Evolutionary conservation across 2,797 vertebrate species (phyloP).

Genomic region (Pangasius krempfi): DNA sequence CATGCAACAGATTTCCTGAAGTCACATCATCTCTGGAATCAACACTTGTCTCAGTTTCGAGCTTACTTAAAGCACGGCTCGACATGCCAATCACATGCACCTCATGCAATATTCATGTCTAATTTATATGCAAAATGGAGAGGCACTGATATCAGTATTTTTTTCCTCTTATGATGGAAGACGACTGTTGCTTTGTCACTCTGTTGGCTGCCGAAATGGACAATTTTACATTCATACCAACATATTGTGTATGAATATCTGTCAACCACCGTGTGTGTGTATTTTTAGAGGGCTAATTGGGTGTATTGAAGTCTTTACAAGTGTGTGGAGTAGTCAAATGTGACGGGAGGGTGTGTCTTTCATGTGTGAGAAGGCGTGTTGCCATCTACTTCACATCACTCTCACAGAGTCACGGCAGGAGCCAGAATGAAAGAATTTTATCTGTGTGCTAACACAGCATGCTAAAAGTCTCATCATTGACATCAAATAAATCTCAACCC

Average conservation of each 20-base stretch:
- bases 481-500: background rate
- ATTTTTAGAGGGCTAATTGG: background rate
- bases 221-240: background rate
- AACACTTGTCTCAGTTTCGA: background rate
- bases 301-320: background rate
- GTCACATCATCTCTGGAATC: background rate
- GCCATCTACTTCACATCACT: background rate
- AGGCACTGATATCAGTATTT: background rate
- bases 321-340: background rate
- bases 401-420: background rate
- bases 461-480: background rate
- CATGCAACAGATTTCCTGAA: background rate
- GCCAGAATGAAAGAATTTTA: background rate
- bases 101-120: conserved; percentile 35
- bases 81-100: conserved; percentile 16
- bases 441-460: background rate
- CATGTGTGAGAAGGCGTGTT: background rate
- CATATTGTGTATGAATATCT: background rate
- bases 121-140: conserved; percentile 31
- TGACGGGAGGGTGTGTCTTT: background rate
- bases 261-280: background rate
- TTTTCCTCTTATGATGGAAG: background rate
- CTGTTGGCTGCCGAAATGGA: background rate
- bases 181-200: background rate
- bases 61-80: background rate